Conservation (phyloP, 2,797 vertebrate genomes). For the Alcedo atthis region DNA sequence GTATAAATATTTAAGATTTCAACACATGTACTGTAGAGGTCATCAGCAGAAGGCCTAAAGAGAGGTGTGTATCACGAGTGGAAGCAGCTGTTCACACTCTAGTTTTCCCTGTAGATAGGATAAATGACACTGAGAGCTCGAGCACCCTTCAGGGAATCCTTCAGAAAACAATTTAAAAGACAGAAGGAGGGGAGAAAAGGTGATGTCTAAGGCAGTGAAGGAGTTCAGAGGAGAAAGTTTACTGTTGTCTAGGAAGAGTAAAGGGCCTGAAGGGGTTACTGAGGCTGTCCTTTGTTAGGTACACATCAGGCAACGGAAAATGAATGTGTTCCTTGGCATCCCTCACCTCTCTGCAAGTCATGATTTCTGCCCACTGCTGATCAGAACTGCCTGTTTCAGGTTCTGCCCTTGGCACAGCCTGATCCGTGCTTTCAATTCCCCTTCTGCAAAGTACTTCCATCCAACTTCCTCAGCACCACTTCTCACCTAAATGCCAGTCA, state of each 20-base stretch:
- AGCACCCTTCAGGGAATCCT: conserved; percentile 14
- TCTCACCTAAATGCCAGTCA: not conserved
- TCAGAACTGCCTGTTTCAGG: not conserved
- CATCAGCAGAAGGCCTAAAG: conserved; percentile 55
- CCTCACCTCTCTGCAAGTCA: not conserved
- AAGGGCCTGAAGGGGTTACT: not conserved
- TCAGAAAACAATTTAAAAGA: conserved; percentile 28
- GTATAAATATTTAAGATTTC: conserved; percentile 69
- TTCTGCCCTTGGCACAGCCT: not conserved
- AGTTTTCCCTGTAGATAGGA: not conserved
- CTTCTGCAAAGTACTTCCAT: not conserved
- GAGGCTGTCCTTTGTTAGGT: not conserved
- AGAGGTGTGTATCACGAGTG: not conserved
- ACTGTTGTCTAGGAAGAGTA: not conserved
- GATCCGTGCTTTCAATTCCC: not conserved
- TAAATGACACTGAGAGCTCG: conserved; percentile 12
- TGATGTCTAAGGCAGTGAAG: not conserved
- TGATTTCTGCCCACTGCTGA: not conserved
- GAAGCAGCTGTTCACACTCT: conserved; percentile 8
- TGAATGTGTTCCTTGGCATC: not conserved
- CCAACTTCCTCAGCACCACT: not conserved
- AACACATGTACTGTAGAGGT: conserved; percentile 36
- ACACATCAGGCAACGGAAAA: not conserved
- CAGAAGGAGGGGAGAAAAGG: not conserved
- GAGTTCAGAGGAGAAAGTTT: conserved; percentile 3